A percentile compares a stretch with the other conserved stretches of the same genome.
Evolutionary conservation across 2,888 invertebrate genomes (phyloP).

Genomic region (Sphaerophoria rueppellii): DNA sequence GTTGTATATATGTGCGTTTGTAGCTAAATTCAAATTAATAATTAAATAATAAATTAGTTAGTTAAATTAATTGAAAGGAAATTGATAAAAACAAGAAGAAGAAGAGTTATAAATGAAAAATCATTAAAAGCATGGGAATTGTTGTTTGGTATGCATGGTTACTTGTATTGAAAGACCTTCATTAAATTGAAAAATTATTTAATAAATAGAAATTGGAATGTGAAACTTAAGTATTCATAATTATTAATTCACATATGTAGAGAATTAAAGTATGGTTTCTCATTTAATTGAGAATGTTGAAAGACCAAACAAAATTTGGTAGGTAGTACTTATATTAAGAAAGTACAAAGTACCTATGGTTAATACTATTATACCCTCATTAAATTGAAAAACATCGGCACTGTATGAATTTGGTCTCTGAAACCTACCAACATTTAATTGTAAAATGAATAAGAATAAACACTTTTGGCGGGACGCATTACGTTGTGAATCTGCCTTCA

Average conservation of each 20-base stretch:
- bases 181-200: not conserved
- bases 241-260: not conserved
- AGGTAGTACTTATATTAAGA: not conserved
- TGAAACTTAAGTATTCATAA: no score
- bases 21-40: no score
- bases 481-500: not conserved
- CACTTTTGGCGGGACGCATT: not conserved
- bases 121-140: not conserved
- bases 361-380: not conserved
- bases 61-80: not conserved
- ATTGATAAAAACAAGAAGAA: not conserved
- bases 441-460: not conserved
- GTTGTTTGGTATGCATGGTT: not conserved
- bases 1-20: no score
- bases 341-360: not conserved
- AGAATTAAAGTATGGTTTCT: not conserved
- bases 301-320: not conserved
- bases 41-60: no score
- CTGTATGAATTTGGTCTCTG: not conserved
- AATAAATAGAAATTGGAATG: not conserved
- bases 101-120: not conserved
- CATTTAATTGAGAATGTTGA: not conserved
- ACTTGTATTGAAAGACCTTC: not conserved
- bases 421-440: not conserved
- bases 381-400: not conserved